Evolutionary conservation across 2,888 invertebrate species (phyloP).

Genomic region (Hypselothyrea guttata): DNA sequence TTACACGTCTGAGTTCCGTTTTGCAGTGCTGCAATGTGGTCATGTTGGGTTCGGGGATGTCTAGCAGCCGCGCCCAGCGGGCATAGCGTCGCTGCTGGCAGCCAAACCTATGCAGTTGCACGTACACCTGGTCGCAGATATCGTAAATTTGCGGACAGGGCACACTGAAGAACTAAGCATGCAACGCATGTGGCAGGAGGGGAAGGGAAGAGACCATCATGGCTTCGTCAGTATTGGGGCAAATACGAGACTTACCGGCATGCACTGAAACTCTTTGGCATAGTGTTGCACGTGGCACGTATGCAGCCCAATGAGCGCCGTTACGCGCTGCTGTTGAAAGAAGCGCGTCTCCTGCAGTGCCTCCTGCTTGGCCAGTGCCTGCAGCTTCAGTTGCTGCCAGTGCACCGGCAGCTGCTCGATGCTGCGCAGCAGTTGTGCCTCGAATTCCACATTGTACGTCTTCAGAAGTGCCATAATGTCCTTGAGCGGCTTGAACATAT

Average conservation of each 20-base stretch:
- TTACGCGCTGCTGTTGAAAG: conserved; percentile 92
- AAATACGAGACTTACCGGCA: conserved; percentile 58
- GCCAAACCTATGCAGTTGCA: conserved; percentile 87
- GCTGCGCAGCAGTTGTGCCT: conserved; percentile 89
- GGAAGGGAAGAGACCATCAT: not conserved
- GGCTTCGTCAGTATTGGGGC: too few relatives aligned
- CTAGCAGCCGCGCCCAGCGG: conserved; percentile 91
- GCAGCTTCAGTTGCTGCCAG: conserved; percentile 93
- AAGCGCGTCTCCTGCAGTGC: conserved; percentile 93
- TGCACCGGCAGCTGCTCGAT: conserved; percentile 92
- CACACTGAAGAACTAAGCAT: conserved; percentile 85
- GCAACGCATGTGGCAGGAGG: not conserved
- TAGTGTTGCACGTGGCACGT: conserved; percentile 91
- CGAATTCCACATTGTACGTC: conserved; percentile 92
- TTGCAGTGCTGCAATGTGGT: conserved; percentile 89
- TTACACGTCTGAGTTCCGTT: conserved; percentile 89
- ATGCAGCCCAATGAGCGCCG: conserved; percentile 90
- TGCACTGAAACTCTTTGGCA: conserved; percentile 87
- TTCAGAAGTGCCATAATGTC: conserved; percentile 92
- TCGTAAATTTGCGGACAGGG: conserved; percentile 87
- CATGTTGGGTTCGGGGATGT: conserved; percentile 92
- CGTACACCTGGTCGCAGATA: conserved; percentile 87
- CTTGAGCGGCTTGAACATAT: conserved; percentile 94
- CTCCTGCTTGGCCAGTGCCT: conserved; percentile 91
- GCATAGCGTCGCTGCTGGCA: conserved; percentile 86